Base-by-base conservation (phyloP, 2,888 invertebrate species). In the Scaptomyza flava region DNA sequence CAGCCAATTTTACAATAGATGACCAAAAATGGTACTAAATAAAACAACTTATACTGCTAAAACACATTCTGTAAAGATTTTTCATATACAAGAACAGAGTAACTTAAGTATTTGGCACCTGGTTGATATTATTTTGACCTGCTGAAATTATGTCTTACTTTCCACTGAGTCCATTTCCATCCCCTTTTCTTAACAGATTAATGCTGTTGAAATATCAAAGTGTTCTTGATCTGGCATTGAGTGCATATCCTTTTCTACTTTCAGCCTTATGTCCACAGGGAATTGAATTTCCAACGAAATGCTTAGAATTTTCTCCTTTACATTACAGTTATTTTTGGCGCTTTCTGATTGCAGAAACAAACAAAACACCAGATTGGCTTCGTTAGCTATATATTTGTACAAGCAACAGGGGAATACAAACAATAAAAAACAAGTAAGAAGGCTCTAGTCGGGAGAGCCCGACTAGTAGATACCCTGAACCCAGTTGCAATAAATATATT, bases 271-370 rank as follows among this genome's bases (percentile, higher is more conserved):
- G 12, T 20, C 8, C 14, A 41, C 3, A 51, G 46, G 31, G 38
- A 52, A 56, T 20, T 34, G 23, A 42, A 62, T 47, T 41, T 66
- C 34, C 17, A 4, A 9, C 31, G 27, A 60, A 51, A 59, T 53
- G 36, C 46, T 61, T 62, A 17, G 47, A 38, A 61, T 23, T 23
- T 3, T 23, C 3, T 23, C 3, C 2, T 23, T 43, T n/a, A 45
- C 33, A 60, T 48, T 59, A 11, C 47, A 61, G 56, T 69, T 72
- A 62, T 58, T 58, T 66, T 47, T 66, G 45, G 30, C 51, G 20
- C 31, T 23, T 46, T 53, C 9, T 36, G 42, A 46, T 31, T 8
- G 3, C 38, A 42, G 14, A n/a, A n/a, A n/a, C n/a, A 42, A 45
- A 23, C 17, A 50, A 41, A 64, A 56, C 42, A 46, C 17, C 45